A percentile compares a stretch with the other conserved stretches of the same genome.
Evolutionary conservation across 2,797 vertebrate genomes (phyloP).

Genomic region (Centropyge bicolor): DNA sequence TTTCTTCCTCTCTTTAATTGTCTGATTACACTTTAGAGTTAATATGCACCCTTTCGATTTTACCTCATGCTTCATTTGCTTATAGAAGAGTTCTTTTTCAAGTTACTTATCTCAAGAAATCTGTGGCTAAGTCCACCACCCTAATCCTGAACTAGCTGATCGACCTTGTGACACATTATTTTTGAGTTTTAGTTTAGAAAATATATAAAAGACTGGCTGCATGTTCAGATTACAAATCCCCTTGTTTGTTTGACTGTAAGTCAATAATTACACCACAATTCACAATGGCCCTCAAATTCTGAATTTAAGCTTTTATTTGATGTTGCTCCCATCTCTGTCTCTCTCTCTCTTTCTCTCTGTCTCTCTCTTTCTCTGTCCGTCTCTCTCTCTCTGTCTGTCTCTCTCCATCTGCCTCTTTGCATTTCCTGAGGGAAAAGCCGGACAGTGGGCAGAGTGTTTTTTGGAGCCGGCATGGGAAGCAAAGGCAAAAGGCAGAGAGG

Average conservation of each 20-base stretch:
- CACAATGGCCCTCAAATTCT: slow-evolving; percentile 26
- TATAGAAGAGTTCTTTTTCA: background rate
- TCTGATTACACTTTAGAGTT: background rate
- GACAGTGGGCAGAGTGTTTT: slow-evolving; percentile 70
- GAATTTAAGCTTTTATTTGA: slow-evolving; percentile 40
- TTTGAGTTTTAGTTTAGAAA: background rate
- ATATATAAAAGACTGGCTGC: background rate
- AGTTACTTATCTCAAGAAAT: background rate
- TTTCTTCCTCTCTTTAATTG: background rate
- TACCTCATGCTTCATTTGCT: background rate
- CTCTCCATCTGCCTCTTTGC: slow-evolving; percentile 47
- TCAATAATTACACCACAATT: slow-evolving; percentile 43
- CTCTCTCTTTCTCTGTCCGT: background rate
- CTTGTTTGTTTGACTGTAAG: slow-evolving; percentile 1
- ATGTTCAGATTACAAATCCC: background rate
- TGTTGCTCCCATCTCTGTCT: background rate
- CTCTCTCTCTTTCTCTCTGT: background rate
- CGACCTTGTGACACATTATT: background rate
- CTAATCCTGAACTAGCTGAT: background rate
- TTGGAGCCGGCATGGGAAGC: slow-evolving; percentile 53
- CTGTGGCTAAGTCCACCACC: background rate
- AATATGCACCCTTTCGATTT: background rate
- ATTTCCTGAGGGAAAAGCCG: slow-evolving; percentile 63
- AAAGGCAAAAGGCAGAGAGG: slow-evolving; percentile 54
- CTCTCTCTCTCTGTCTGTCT: slow-evolving; percentile 17